Base-by-base conservation (phyloP, 2,888 invertebrate genomes). In the Cryptocheilus praepositus region DNA sequence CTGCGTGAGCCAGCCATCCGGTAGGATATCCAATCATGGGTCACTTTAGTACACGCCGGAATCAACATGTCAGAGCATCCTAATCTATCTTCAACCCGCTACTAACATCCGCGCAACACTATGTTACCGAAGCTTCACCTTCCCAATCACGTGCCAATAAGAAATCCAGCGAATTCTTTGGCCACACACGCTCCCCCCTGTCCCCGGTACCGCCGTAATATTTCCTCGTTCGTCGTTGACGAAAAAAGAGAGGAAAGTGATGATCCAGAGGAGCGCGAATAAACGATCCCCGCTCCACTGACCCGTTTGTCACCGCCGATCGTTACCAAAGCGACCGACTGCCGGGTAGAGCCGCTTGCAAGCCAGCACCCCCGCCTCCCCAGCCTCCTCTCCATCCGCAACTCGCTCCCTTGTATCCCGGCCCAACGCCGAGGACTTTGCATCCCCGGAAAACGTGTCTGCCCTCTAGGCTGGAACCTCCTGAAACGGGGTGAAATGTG, bases 251-350 rank as follows among this genome's bases (percentile, higher is more conserved):
- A 15, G 25, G 11, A 18, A 36, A 15, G 43, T 18, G 13, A 18
- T 21, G 49, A 49, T 49, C 49, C 16, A 49, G 49, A 49, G 16
- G 8, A 49, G 49, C 49, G 49, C 49, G 49, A 18, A 66, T 76
- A 76, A 76, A 76, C 71, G 77, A 67, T 65, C 61, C 71, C 57
- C 67, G 67, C 56, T 70, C 71, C 71, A 65, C 61, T 66, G 68
- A 76, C 64, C 73, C 71, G 68, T 71, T 76, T 65, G 76, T 76
- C 67, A 76, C 54, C 67, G 65, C 54, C 76, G 70, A 76, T 73
- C 76, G 76, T 73, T 73, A 57, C 62, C 61, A 68, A 74, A 76
- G 76, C 70, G 70, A 64, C 61, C 67, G 62, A 70, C 60, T 55
- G 62, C 71, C 45, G 46, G 61, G 64, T 56, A 57, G 52, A 68